A percentile compares a stretch with the other conserved stretches of the same genome.
These are phyloP conservation scores for Oriolus oriolus DNA, from an alignment of 2,113 vertebrate genomes.

Conservation along the genomic window DNA sequence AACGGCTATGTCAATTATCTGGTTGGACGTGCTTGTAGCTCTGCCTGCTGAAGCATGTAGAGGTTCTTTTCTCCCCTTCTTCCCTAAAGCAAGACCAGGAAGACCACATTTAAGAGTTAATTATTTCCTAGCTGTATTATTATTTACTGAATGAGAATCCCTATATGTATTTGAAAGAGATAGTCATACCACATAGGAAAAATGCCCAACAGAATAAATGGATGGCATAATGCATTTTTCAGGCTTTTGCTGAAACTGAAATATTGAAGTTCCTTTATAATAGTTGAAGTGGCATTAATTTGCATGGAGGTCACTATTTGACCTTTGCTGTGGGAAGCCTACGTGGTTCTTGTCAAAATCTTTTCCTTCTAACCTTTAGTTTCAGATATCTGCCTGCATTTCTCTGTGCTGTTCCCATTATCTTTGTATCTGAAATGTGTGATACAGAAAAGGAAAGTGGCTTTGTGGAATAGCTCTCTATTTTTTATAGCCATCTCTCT, in stretches of 20 bases:
- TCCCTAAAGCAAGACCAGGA: not conserved
- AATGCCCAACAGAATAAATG: not conserved
- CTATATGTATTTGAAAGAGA: not conserved
- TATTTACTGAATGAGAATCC: not conserved
- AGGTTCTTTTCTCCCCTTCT: not conserved
- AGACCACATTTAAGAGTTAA: not conserved
- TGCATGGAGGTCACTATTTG: not conserved
- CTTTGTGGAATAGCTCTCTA: not conserved
- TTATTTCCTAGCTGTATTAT: not conserved
- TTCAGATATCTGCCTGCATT: not conserved
- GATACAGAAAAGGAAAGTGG: not conserved
- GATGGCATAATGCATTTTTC: not conserved
- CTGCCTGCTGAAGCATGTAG: not conserved
- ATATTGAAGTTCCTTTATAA: not conserved
- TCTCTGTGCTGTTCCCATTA: not conserved
- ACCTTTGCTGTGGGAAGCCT: constrained; percentile 7
- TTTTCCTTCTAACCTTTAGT: constrained; percentile 12
- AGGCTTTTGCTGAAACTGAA: not conserved
- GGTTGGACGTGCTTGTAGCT: not conserved
- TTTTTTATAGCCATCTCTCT: not conserved
- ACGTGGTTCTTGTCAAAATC: not conserved
- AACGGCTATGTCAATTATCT: constrained; percentile 14
- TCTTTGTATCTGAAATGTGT: not conserved
- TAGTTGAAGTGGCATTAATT: not conserved
- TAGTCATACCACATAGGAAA: not conserved